Evolutionary conservation across 2,113 vertebrate species (phyloP).

Genomic region (Perca flavescens): DNA sequence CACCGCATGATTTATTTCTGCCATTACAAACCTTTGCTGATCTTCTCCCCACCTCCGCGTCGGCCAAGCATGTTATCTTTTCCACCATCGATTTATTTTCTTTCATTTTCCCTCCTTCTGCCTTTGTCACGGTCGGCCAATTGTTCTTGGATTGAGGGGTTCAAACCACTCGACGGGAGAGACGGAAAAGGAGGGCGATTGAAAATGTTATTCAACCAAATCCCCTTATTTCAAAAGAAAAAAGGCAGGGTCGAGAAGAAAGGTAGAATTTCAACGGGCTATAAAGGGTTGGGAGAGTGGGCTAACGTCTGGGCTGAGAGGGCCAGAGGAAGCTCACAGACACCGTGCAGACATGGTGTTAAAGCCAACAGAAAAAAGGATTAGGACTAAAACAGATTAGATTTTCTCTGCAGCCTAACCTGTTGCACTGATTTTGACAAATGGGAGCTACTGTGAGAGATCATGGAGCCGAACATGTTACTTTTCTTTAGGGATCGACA

Average conservation of each 20-base stretch:
- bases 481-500: too few species aligned
- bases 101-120: constrained; percentile 61
- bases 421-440: constrained; percentile 10
- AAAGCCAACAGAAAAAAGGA: constrained; percentile 12
- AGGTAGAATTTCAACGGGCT: neutral
- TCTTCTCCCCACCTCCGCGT: constrained; percentile 74
- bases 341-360: constrained; percentile 16
- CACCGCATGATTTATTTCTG: constrained; percentile 83
- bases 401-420: neutral
- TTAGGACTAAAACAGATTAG: constrained; percentile 31
- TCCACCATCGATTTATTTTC: constrained; percentile 79
- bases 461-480: neutral
- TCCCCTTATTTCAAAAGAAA: constrained; percentile 19
- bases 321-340: constrained; percentile 44
- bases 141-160: constrained; percentile 82
- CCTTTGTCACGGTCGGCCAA: constrained; percentile 73
- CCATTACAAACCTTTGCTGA: constrained; percentile 82
- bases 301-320: constrained; percentile 10
- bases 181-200: constrained; percentile 14
- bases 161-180: constrained; percentile 24
- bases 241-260: constrained; percentile 31
- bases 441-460: neutral
- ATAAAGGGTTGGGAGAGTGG: neutral
- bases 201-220: constrained; percentile 63
- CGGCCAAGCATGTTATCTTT: constrained; percentile 83